These are phyloP conservation scores for Cacajao melanocephalus DNA, from an alignment of 2,797 vertebrate genomes.

Conservation along the genomic window DNA sequence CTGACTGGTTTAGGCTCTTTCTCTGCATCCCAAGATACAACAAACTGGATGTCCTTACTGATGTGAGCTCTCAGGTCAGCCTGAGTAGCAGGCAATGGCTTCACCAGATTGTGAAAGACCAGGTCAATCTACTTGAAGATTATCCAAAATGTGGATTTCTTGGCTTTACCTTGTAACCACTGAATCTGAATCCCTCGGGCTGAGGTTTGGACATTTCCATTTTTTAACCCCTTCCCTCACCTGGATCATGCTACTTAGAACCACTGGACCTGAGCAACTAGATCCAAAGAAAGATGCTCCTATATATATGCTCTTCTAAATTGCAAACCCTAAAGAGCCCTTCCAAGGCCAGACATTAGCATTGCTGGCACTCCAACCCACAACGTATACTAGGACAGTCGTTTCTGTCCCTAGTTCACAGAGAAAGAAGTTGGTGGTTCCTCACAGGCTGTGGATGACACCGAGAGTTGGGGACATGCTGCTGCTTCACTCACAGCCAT, in stretches of 20 bases:
- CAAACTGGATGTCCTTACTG: neutral
- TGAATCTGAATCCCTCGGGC: neutral
- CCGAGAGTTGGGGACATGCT: neutral
- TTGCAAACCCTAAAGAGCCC: neutral
- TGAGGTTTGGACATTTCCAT: neutral
- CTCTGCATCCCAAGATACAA: neutral
- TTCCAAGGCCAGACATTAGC: neutral
- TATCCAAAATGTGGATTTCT: neutral
- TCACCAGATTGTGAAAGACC: neutral
- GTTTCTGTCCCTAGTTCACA: neutral
- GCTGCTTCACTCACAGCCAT: neutral
- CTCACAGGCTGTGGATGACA: neutral
- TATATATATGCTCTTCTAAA: neutral
- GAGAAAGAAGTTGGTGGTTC: neutral
- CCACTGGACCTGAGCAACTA: neutral
- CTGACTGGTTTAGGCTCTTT: neutral
- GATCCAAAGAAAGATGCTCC: neutral
- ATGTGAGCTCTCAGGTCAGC: neutral
- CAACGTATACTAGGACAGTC: accelerated
- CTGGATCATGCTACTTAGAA: neutral
- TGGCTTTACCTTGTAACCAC: neutral
- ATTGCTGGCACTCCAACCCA: accelerated
- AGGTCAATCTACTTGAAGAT: neutral
- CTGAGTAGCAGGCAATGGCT: neutral
- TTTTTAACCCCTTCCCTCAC: neutral